Evolutionary conservation across 1,140 invertebrate species (phyloP).

Genomic region (Drosophila tropicalis): DNA sequence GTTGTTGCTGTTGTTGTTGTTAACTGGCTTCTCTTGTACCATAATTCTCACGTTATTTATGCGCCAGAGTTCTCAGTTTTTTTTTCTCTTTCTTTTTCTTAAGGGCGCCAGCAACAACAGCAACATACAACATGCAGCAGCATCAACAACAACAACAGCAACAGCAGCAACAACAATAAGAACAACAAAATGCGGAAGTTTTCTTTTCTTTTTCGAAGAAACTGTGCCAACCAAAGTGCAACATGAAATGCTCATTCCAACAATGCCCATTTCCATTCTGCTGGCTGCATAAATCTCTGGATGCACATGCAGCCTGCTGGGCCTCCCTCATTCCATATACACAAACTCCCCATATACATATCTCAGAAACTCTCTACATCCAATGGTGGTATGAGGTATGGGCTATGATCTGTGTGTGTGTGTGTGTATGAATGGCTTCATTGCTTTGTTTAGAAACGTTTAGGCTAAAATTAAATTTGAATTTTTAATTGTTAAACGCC

Average conservation of each 20-base stretch:
- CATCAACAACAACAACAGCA: constrained; percentile 33
- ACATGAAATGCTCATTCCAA: constrained; percentile 67
- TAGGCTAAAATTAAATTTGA: constrained; percentile 74
- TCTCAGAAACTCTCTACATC: neutral
- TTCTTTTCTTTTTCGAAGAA: constrained; percentile 53
- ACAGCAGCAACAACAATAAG: constrained; percentile 1
- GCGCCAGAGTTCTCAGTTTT: constrained; percentile 55
- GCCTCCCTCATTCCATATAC: constrained; percentile 1
- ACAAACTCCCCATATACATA: too few relatives aligned
- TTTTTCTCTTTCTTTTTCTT: constrained; percentile 17
- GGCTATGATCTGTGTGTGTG: neutral
- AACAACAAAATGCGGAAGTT: constrained; percentile 71
- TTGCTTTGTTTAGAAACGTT: constrained; percentile 78
- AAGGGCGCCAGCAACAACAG: constrained; percentile 62
- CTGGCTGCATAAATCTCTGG: constrained; percentile 63
- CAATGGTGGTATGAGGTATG: neutral
- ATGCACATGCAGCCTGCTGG: constrained; percentile 41
- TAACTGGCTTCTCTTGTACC: constrained; percentile 63
- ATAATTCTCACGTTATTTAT: constrained; percentile 81
- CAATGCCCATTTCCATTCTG: constrained; percentile 59
- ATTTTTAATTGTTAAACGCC: constrained; percentile 66
- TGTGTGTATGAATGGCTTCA: constrained; percentile 55
- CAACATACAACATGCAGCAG: neutral
- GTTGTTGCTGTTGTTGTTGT: constrained; percentile 26
- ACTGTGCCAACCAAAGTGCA: constrained; percentile 75